phyloP scores from a whole-genome alignment of 2,797 vertebrate genomes.

The Argentina silus region DNA sequence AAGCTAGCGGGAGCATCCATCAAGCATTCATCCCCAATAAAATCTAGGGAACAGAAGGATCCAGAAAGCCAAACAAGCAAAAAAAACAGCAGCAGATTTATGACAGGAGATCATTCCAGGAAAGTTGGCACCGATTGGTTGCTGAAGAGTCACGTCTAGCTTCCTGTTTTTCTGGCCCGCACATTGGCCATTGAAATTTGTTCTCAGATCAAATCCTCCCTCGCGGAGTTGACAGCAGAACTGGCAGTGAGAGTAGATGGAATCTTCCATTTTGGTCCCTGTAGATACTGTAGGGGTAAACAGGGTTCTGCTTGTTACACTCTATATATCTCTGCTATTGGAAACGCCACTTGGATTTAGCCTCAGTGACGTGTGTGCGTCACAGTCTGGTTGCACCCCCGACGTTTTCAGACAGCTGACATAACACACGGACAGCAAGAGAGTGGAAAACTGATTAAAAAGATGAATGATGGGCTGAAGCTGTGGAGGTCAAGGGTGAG shows the following conservation, averaged over 20 bases:
- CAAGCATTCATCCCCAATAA: conserved; percentile 4
- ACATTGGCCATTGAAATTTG: not conserved
- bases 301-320: not conserved
- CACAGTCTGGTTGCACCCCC: too few species aligned
- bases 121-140: conserved; percentile 12
- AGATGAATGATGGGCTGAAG: too few species aligned
- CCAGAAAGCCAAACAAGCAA: conserved; percentile 6
- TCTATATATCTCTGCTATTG: not conserved
- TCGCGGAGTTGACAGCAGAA: conserved; percentile 22
- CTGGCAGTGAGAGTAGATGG: conserved; percentile 21
- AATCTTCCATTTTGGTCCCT: conserved; percentile 48
- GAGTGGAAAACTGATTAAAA: too few species aligned
- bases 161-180: conserved; percentile 25
- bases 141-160: conserved; percentile 1
- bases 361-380: too few species aligned
- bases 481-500: too few species aligned
- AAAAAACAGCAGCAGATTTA: conserved; percentile 4
- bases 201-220: not conserved
- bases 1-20: conserved; percentile 3
- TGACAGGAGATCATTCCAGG: conserved; percentile 22
- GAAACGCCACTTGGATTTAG: not conserved
- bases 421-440: too few species aligned
- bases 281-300: not conserved
- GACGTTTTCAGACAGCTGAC: too few species aligned
- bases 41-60: not conserved